phyloP scores from a whole-genome alignment of 2,888 invertebrate genomes.

The Megamerina dolium region DNA sequence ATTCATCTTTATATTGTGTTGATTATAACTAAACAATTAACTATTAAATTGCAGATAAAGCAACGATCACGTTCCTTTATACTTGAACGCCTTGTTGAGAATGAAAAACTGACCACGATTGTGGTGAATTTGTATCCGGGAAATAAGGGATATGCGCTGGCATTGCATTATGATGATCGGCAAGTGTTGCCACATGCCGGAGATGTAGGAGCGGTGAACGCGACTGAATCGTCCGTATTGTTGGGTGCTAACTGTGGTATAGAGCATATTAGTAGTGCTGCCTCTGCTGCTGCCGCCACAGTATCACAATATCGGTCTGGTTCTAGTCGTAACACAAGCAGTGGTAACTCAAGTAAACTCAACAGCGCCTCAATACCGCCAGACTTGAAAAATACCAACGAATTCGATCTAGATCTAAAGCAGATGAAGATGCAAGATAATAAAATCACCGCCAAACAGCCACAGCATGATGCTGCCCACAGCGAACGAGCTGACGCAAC shows the following conservation, averaged over 20 bases:
- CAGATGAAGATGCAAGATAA: slow-evolving; percentile 7
- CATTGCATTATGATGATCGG: slow-evolving; percentile 46
- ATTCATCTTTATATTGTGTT: not conserved
- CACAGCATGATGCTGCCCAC: too few species aligned
- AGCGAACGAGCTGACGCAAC: slow-evolving; percentile 1
- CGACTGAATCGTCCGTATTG: not conserved
- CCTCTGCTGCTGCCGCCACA: slow-evolving; percentile 8
- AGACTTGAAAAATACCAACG: slow-evolving; percentile 15
- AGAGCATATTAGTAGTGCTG: not conserved
- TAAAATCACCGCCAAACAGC: too few species aligned
- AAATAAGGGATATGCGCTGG: slow-evolving; percentile 79
- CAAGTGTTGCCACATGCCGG: slow-evolving; percentile 35
- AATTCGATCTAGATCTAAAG: slow-evolving; percentile 3
- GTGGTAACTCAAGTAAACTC: slow-evolving; percentile 23
- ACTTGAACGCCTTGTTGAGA: slow-evolving; percentile 76
- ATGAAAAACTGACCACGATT: slow-evolving; percentile 81
- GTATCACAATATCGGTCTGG: slow-evolving; percentile 13
- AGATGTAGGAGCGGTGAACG: slow-evolving; percentile 2
- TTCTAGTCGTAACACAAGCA: slow-evolving; percentile 24
- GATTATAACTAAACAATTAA: not conserved
- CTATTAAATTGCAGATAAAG: slow-evolving; percentile 34
- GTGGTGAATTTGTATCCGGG: slow-evolving; percentile 87
- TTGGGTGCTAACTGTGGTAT: slow-evolving; percentile 6
- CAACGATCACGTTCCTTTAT: slow-evolving; percentile 59
- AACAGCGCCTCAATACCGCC: slow-evolving; percentile 20